Conservation (phyloP, 2,888 invertebrate genomes). For the Megaustenia siamemsis region DNA sequence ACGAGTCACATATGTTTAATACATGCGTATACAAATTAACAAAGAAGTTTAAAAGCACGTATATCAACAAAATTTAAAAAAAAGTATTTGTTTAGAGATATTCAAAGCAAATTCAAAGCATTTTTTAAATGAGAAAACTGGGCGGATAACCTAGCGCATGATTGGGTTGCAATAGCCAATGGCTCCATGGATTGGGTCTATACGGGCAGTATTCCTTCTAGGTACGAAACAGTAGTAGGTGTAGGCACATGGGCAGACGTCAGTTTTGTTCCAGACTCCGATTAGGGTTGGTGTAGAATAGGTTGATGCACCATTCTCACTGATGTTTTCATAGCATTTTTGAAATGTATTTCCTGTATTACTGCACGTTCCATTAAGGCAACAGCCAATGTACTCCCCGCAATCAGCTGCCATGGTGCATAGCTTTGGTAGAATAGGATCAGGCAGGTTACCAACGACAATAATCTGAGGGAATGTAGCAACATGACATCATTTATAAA, state of each 20-base stretch:
- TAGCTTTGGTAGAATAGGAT: too few relatives aligned
- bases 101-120: too few relatives aligned
- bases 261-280: background rate
- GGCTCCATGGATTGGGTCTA: background rate
- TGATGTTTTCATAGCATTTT: background rate
- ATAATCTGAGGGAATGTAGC: too few relatives aligned
- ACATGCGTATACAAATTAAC: too few relatives aligned
- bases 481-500: too few relatives aligned
- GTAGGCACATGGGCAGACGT: constrained; percentile 25
- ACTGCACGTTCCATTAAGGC: constrained; percentile 28
- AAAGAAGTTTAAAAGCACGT: too few relatives aligned
- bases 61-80: too few relatives aligned
- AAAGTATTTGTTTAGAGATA: too few relatives aligned
- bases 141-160: background rate
- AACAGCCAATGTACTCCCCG: background rate
- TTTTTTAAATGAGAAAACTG: too few relatives aligned
- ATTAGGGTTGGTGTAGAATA: too few relatives aligned
- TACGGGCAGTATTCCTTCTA: background rate
- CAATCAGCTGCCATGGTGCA: constrained; percentile 16
- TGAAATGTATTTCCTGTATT: background rate
- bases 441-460: too few relatives aligned
- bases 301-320: background rate
- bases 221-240: background rate
- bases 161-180: background rate
- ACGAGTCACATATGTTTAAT: too few relatives aligned